These are phyloP conservation scores for Strigops habroptila DNA, from an alignment of 2,113 vertebrate genomes.

Conservation along the genomic window DNA sequence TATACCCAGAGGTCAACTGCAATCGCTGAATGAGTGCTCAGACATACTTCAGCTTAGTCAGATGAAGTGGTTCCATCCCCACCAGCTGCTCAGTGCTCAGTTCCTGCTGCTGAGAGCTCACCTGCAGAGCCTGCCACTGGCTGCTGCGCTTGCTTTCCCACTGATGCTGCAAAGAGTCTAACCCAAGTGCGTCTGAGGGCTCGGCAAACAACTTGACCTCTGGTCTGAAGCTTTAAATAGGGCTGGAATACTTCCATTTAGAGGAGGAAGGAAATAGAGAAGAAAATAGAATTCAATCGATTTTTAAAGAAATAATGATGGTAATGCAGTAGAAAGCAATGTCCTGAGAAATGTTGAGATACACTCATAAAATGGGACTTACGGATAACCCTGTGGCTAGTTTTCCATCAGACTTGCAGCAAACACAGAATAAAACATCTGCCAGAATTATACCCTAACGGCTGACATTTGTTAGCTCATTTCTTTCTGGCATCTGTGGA, in stretches of 20 bases:
- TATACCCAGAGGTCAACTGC: not conserved
- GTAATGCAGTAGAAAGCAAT: not conserved
- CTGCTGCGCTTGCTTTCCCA: not conserved
- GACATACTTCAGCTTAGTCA: fast-evolving
- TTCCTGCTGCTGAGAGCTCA: not conserved
- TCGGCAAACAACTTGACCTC: not conserved
- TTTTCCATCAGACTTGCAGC: not conserved
- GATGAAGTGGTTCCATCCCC: not conserved
- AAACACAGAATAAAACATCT: not conserved
- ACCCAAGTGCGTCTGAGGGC: not conserved
- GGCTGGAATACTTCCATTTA: not conserved
- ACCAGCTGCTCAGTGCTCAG: not conserved
- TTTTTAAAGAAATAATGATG: not conserved
- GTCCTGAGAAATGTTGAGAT: not conserved
- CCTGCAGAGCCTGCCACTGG: not conserved
- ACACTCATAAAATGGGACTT: not conserved
- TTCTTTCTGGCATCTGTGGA: conserved; percentile 3
- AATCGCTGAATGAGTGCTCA: not conserved
- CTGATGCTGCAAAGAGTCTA: not conserved
- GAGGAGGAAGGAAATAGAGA: not conserved
- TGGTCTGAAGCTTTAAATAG: not conserved
- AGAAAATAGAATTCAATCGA: not conserved
- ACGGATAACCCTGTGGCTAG: not conserved
- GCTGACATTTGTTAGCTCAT: not conserved
- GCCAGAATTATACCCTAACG: not conserved